phyloP scores from a whole-genome alignment of 2,113 vertebrate species.

The Acanthochromis polyacanthus region DNA sequence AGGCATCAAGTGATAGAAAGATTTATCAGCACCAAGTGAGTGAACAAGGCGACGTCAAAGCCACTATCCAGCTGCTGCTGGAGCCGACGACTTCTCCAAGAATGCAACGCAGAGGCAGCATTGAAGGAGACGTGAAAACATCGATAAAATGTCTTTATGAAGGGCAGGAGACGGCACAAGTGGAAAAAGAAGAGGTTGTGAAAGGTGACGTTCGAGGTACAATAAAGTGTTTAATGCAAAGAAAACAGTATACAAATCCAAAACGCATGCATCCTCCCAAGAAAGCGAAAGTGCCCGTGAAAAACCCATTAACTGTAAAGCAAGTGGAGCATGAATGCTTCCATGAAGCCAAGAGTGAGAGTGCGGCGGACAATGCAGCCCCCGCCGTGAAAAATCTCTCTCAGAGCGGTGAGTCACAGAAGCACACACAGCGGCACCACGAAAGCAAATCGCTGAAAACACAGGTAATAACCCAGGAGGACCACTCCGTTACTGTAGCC shows the following conservation, averaged over 20 bases:
- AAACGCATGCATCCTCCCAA: conserved; percentile 79
- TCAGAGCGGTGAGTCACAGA: conserved; percentile 73
- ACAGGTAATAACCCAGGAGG: conserved; percentile 78
- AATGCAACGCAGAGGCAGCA: conserved; percentile 74
- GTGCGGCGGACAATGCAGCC: conserved; percentile 61
- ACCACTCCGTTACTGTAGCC: conserved; percentile 64
- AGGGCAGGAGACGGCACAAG: conserved; percentile 72
- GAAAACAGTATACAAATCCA: conserved; percentile 82
- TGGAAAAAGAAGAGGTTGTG: conserved; percentile 82
- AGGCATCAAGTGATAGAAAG: conserved; percentile 83
- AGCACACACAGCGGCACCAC: conserved; percentile 64
- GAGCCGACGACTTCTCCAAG: conserved; percentile 79
- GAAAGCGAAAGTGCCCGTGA: conserved; percentile 80
- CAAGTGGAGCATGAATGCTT: conserved; percentile 68
- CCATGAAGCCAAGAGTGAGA: conserved; percentile 67
- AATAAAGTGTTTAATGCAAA: conserved; percentile 85
- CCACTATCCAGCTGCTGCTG: conserved; percentile 82
- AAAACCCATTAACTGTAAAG: conserved; percentile 74
- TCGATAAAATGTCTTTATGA: conserved; percentile 82
- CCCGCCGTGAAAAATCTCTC: conserved; percentile 81
- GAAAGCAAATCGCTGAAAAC: conserved; percentile 77
- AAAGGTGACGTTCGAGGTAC: conserved; percentile 84
- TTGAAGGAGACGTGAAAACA: conserved; percentile 80
- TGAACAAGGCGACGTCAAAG: conserved; percentile 81
- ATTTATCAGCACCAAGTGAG: conserved; percentile 80